Base-by-base conservation (phyloP, 2,888 invertebrate genomes). In the Cyclophora punctaria region DNA sequence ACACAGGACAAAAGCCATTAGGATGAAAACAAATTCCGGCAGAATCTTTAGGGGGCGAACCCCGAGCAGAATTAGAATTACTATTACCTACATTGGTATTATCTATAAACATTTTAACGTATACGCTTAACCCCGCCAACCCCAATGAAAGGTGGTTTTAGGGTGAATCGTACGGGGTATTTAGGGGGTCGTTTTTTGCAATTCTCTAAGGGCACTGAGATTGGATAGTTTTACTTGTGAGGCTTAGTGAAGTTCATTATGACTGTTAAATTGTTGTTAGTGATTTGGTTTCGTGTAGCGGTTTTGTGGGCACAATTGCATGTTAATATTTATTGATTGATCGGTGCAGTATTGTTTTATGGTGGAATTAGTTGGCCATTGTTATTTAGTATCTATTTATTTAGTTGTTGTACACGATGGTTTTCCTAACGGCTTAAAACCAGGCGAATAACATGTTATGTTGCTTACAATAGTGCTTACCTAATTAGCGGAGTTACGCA, bases 41-140 rank as follows among this genome's bases (percentile, higher is more conserved):
- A 78, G 76, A 67, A 54, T 53, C 53, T 33, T 47, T 51, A 63
- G 68, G 78, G 78, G 77, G 68, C 56, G 63, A 52, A 57, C 61
- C 68, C 74, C 79, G 76, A 72, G 69, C 61, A 59, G 55, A 72
- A 78, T 76, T 72, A 80, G 80, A 79, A 80, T 81, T 79, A 82
- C 81, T 80, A 83, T 85, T 82, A 78, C 78, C 74, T 77, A 77
- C 73, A 80, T 48, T 48, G 54, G 83, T 75, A 84, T 88, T 86
- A 87, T 87, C 85, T 87, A 82, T 87, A 87, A 88, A 86, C 86
- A 87, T 88, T 87, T 86, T 84, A 87, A 78, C 83, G 80, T 80
- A 73, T 71, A 63, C 83, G 80, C 80, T 87, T 87, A 87, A 88
- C 86, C 86, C 83, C 74, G 84, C 83, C 84, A 84, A 83, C 84